phyloP scores from a whole-genome alignment of 2,113 vertebrate genomes.

The Rhinopomastus cyanomelas region DNA sequence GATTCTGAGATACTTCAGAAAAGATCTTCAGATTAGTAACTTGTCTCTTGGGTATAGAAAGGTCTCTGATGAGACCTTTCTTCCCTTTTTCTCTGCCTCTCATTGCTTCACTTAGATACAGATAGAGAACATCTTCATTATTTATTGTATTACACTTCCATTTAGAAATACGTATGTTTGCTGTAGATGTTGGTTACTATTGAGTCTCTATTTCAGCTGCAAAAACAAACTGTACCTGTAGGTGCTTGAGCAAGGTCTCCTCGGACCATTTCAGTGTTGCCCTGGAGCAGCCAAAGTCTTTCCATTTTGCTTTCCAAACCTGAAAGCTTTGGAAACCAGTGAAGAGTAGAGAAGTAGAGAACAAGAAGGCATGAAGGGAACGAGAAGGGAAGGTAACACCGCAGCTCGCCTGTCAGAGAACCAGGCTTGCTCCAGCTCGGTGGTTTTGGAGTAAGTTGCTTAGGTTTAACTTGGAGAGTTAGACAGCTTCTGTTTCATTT shows the following conservation, averaged over 20 bases:
- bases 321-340: neutral
- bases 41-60: neutral
- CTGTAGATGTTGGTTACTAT: neutral
- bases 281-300: neutral
- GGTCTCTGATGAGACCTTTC: neutral
- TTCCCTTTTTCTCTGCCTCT: neutral
- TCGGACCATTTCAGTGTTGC: neutral
- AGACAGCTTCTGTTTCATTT: constrained; percentile 59
- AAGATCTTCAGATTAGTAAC: neutral
- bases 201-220: neutral
- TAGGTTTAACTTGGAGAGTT: constrained; percentile 44
- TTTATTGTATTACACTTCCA: too few species aligned
- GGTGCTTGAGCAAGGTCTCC: neutral
- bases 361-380: neutral
- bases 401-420: neutral
- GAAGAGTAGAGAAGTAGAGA: neutral
- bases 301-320: neutral
- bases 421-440: neutral
- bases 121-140: too few species aligned
- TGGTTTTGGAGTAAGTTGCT: constrained; percentile 37
- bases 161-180: neutral
- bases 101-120: neutral
- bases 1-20: neutral
- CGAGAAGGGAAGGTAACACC: neutral
- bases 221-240: neutral